A percentile compares a stretch with the other conserved stretches of the same genome.
Conservation (phyloP, 1,140 invertebrate species). For the Hyphantria cunea region DNA sequence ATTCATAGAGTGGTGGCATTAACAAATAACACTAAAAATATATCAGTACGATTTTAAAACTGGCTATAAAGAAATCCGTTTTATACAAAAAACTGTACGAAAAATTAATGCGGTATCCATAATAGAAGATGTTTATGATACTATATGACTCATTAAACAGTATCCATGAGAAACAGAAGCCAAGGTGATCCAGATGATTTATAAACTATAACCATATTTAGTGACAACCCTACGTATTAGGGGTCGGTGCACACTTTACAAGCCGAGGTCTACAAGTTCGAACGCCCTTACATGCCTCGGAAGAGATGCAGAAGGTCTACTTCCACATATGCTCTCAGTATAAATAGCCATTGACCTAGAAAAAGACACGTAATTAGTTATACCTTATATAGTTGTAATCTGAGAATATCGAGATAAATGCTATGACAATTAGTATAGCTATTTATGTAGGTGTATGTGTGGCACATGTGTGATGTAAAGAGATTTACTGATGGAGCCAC, state of each 20-base stretch:
- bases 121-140: too few relatives aligned
- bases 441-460: neutral
- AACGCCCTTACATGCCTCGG: slow-evolving; percentile 26
- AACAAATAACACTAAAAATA: too few relatives aligned
- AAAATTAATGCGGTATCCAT: too few relatives aligned
- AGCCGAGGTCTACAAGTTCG: slow-evolving; percentile 9
- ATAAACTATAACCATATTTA: slow-evolving; percentile 1
- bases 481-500: too few relatives aligned
- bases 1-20: too few relatives aligned
- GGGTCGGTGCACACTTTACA: slow-evolving; percentile 3
- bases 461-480: too few relatives aligned
- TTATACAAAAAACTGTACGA: too few relatives aligned
- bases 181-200: slow-evolving; percentile 9
- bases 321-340: slow-evolving; percentile 37
- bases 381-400: slow-evolving; percentile 5
- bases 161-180: neutral
- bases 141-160: too few relatives aligned
- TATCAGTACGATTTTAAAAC: too few relatives aligned
- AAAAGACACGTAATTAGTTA: slow-evolving; percentile 7
- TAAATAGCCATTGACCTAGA: slow-evolving; percentile 41
- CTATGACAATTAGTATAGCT: slow-evolving; percentile 5
- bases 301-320: slow-evolving; percentile 29
- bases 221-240: slow-evolving; percentile 11
- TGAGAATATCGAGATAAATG: neutral
- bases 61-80: too few relatives aligned